phyloP scores from a whole-genome alignment of 2,113 vertebrate genomes.

The Furnarius figulus region DNA sequence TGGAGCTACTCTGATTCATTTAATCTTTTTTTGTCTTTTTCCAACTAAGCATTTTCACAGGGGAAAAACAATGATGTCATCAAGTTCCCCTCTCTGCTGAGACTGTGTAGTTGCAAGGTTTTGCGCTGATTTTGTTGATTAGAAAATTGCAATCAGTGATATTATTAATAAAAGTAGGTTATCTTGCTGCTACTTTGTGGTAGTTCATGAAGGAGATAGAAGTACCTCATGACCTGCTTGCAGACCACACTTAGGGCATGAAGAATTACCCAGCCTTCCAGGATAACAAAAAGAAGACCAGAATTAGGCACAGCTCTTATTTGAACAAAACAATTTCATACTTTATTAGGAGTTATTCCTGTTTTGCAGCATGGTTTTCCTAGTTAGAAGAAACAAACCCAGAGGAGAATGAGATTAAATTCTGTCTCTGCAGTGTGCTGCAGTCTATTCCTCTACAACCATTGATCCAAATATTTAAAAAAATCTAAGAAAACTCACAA shows the following conservation, averaged over 20 bases:
- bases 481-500: not conserved
- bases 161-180: not conserved
- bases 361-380: not conserved
- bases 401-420: not conserved
- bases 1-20: not conserved
- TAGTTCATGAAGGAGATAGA: not conserved
- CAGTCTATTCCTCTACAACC: not conserved
- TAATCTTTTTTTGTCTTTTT: constrained; percentile 30
- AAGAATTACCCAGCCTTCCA: constrained; percentile 45
- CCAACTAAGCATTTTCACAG: constrained; percentile 34
- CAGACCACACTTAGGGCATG: constrained; percentile 29
- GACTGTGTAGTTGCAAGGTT: not conserved
- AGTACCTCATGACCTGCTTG: not conserved
- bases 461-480: not conserved
- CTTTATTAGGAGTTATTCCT: not conserved
- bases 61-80: constrained; percentile 14
- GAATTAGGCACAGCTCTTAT: constrained; percentile 45
- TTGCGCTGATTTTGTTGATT: not conserved
- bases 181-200: not conserved
- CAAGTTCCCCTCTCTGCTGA: not conserved
- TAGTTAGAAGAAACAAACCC: not conserved
- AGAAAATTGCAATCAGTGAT: not conserved
- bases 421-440: not conserved
- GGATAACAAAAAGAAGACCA: constrained; percentile 43
- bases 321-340: not conserved